phyloP scores from a whole-genome alignment of 2,113 vertebrate genomes.

The Cervus canadensis region DNA sequence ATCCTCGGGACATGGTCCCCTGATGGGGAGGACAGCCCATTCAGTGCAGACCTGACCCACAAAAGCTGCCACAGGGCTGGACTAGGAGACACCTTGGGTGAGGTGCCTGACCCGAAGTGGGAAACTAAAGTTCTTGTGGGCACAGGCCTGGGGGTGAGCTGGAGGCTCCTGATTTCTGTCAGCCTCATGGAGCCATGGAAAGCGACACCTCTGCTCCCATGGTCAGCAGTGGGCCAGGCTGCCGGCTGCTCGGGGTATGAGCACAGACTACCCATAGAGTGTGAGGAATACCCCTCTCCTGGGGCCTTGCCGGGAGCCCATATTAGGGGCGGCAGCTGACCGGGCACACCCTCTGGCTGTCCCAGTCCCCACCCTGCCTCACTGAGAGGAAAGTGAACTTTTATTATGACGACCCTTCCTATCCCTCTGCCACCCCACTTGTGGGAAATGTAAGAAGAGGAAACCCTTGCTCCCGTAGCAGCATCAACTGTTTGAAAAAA shows the following conservation, averaged over 20 bases:
- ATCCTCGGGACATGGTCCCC: neutral
- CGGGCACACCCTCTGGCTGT: fast-evolving
- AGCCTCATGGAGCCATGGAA: neutral
- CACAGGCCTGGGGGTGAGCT: neutral
- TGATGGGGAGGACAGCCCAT: too few species aligned
- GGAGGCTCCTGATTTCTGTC: neutral
- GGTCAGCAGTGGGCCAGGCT: neutral
- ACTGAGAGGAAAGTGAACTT: neutral
- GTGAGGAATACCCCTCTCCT: neutral
- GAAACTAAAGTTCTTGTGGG: neutral
- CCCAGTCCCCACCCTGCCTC: neutral
- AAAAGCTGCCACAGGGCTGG: neutral
- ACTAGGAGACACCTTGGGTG: fast-evolving
- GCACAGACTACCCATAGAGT: neutral
- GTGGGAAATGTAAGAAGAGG: neutral
- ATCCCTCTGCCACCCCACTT: neutral
- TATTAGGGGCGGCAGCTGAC: neutral
- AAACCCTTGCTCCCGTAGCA: neutral
- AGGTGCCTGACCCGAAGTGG: too few species aligned
- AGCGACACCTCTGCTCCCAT: neutral
- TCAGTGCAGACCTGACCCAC: neutral
- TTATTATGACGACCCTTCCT: neutral
- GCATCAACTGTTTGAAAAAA: neutral
- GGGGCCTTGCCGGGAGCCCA: neutral
- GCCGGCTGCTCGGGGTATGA: neutral